Base-by-base conservation (phyloP, 2,888 invertebrate species). In the Drosophila formosana region DNA sequence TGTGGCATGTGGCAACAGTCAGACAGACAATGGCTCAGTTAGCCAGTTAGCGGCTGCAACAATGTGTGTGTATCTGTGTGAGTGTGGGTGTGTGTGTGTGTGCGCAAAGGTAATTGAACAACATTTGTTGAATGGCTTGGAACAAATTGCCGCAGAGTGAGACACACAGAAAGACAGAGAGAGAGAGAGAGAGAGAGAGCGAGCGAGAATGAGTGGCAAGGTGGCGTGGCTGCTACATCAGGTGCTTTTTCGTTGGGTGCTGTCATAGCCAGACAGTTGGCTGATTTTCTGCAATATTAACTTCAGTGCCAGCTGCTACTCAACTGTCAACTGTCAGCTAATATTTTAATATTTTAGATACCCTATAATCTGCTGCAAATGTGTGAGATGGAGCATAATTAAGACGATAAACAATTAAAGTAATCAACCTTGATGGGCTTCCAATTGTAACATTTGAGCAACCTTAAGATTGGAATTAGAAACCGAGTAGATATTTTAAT, bases 81-180 rank as follows among this genome's bases (percentile, higher is more conserved):
- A 25, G 32, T 18, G 37, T 26, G 32, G 13, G 37, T 26, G 28
- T 63, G 57, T 32, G 34, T 55, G 26, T 41, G 52, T 50, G 50
- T 57, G 53, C 30, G 78, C 45, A 32, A 69, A 82, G 72, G 89
- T 89, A 85, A 85, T 89, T 85, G 89, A 85, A 88, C 80, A 88
- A 82, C 88, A 85, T 89, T 89, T 86, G 89, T 80, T 88, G 88
- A 89, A 88, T 86, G 86, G 74, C 83, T 69, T 73, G 74, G 74
- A 89, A 88, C 81, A 78, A 89, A 88, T 89, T 82, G 76, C 71
- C 60, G 39, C 58, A 52, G 50, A 64, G 34, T 26, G 39, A 37
- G 61, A 58, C 30, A 47, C 55, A 37, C 34, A 34, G 34, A 26
- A 25, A 70, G 11, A 45, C 39, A 5, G 26, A 32, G 30, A 53